phyloP scores from a whole-genome alignment of 2,888 invertebrate genomes.

The Agrochola macilenta region DNA sequence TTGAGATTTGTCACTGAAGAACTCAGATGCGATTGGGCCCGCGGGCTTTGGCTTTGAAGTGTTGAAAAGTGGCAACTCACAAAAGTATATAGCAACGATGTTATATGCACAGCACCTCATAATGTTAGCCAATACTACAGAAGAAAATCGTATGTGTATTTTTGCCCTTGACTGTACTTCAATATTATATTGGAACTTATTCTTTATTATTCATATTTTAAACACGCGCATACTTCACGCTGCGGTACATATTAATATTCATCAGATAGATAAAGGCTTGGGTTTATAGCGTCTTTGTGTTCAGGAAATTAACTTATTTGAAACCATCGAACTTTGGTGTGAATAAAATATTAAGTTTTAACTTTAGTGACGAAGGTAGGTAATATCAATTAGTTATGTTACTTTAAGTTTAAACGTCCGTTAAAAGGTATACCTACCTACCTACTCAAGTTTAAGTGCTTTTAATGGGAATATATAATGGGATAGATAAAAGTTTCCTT shows the following conservation, averaged over 20 bases:
- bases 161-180: slow-evolving; percentile 28
- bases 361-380: slow-evolving; percentile 7
- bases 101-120: neutral
- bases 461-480: slow-evolving; percentile 18
- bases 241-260: slow-evolving; percentile 65
- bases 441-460: slow-evolving; percentile 30
- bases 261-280: slow-evolving; percentile 51
- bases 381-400: slow-evolving; percentile 19
- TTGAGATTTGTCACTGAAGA: too few species aligned
- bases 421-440: slow-evolving; percentile 11
- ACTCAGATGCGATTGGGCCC: too few species aligned
- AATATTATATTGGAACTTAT: slow-evolving; percentile 60
- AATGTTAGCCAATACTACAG: neutral
- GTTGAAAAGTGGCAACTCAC: too few species aligned
- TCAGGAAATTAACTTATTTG: slow-evolving; percentile 56
- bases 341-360: slow-evolving; percentile 24
- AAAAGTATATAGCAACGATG: neutral
- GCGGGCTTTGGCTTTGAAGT: too few species aligned
- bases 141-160: neutral
- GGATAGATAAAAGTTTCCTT: slow-evolving; percentile 11
- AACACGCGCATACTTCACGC: slow-evolving; percentile 64
- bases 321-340: slow-evolving; percentile 34
- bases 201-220: slow-evolving; percentile 69
- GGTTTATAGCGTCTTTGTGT: slow-evolving; percentile 53
- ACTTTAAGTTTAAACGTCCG: slow-evolving; percentile 12